Evolutionary conservation across 2,888 invertebrate species (phyloP).

Genomic region (Halocaridina rubra): DNA sequence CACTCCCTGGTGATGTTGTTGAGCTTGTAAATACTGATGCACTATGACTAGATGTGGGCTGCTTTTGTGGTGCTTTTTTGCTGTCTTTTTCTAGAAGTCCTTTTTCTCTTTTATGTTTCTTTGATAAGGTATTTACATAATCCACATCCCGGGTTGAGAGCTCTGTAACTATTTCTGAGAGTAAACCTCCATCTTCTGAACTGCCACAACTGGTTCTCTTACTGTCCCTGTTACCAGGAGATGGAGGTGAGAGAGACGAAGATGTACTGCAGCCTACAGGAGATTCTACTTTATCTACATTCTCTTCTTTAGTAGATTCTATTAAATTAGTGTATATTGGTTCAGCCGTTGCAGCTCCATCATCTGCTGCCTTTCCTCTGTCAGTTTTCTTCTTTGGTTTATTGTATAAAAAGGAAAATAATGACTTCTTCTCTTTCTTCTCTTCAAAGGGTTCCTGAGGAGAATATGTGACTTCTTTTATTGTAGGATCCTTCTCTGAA

Average conservation of each 20-base stretch:
- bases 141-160: slow-evolving; percentile 53
- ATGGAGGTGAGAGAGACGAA: slow-evolving; percentile 27
- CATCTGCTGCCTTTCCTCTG: slow-evolving; percentile 24
- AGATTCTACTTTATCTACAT: not conserved
- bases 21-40: not conserved
- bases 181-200: slow-evolving; percentile 59
- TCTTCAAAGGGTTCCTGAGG: slow-evolving; percentile 28
- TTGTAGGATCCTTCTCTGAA: slow-evolving; percentile 30
- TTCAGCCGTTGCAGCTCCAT: slow-evolving; percentile 36
- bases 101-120: slow-evolving; percentile 38
- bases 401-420: slow-evolving; percentile 61
- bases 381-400: slow-evolving; percentile 56
- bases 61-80: not conserved
- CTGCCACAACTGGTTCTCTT: slow-evolving; percentile 58
- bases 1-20: not conserved
- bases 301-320: slow-evolving; percentile 18
- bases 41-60: not conserved
- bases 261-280: slow-evolving; percentile 22
- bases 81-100: not conserved
- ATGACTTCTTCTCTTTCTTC: slow-evolving; percentile 48
- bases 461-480: slow-evolving; percentile 46
- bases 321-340: slow-evolving; percentile 57
- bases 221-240: slow-evolving; percentile 29
- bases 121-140: slow-evolving; percentile 39
- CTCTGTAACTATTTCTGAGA: slow-evolving; percentile 63